phyloP scores from a whole-genome alignment of 2,888 invertebrate species.

The Ceramica pisi region DNA sequence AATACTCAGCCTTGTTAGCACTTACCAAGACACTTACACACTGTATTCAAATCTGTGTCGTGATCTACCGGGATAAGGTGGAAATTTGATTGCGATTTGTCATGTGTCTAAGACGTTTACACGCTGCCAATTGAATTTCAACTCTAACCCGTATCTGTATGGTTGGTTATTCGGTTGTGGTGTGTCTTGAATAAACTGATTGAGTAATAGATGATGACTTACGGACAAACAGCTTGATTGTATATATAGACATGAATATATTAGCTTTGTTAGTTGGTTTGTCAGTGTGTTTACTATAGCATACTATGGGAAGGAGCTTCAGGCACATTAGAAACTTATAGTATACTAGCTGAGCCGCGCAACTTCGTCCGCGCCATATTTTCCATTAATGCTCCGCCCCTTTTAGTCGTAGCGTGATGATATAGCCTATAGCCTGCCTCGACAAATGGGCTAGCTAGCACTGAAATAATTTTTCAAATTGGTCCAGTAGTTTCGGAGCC shows the following conservation, averaged over 20 bases:
- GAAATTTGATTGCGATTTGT: neutral
- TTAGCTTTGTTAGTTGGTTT: slow-evolving; percentile 11
- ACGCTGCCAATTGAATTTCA: neutral
- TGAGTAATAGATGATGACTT: slow-evolving; percentile 52
- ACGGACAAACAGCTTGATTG: slow-evolving; percentile 51
- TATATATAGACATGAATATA: slow-evolving; percentile 34
- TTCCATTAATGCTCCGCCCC: no score
- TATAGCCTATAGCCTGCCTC: no score
- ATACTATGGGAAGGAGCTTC: neutral
- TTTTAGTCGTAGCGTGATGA: no score
- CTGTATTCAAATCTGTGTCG: neutral
- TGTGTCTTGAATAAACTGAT: slow-evolving; percentile 37
- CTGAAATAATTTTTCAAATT: no score
- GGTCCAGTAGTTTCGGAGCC: no score
- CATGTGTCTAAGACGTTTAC: neutral
- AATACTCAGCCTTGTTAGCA: slow-evolving; percentile 30
- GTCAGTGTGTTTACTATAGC: neutral
- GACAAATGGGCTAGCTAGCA: no score
- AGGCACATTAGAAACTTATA: no score
- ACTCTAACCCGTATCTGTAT: neutral
- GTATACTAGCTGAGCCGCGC: no score
- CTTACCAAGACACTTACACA: neutral
- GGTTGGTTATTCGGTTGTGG: neutral
- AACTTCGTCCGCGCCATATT: no score
- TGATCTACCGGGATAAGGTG: neutral